Percentiles rank a stretch among this genome's conserved stretches.
These are phyloP conservation scores for Rhinolophus ferrumequinum DNA, from an alignment of 2,113 vertebrate genomes.

Conservation along the genomic window DNA sequence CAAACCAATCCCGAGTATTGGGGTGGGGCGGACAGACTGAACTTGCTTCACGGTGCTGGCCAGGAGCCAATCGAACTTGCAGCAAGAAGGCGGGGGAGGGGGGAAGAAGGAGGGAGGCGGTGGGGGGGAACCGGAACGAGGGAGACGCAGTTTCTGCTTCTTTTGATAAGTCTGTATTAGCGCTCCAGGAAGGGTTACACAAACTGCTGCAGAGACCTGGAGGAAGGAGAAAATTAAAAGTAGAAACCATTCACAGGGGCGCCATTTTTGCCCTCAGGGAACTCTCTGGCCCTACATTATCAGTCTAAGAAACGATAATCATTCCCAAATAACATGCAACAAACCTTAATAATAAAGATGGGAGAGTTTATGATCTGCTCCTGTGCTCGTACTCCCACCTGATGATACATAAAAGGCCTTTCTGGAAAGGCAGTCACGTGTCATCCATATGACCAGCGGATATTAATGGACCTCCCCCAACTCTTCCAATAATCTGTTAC, in stretches of 20 bases:
- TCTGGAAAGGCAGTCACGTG: neutral
- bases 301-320: neutral
- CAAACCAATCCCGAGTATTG: neutral
- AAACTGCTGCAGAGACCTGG: neutral
- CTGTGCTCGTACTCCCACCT: neutral
- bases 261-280: neutral
- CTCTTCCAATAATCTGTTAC: neutral
- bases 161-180: neutral
- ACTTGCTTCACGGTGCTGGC: neutral
- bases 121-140: too few relatives aligned
- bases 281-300: neutral
- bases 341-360: neutral
- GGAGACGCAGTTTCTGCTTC: neutral
- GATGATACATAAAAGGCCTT: neutral
- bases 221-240: neutral
- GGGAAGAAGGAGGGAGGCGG: too few relatives aligned
- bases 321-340: neutral
- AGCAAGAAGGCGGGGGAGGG: neutral
- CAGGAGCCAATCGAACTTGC: neutral
- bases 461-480: neutral
- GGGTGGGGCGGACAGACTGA: neutral
- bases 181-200: neutral
- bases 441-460: neutral
- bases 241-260: neutral
- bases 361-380: neutral